Evolutionary conservation across 1,140 invertebrate species (phyloP).

Genomic region (Papilio polytes): DNA sequence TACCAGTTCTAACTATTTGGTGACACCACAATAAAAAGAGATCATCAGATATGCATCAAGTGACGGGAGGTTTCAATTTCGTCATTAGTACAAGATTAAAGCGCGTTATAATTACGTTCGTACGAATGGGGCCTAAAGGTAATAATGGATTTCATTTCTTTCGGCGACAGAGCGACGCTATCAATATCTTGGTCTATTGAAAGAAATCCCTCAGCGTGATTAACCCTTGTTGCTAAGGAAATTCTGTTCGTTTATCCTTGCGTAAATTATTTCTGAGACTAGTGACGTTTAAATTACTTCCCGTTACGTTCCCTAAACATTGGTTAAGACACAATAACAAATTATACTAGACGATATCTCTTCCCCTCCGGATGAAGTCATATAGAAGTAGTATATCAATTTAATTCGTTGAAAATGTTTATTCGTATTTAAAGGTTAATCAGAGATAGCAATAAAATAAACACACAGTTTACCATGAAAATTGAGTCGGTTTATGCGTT

Average conservation of each 20-base stretch:
- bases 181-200: not conserved
- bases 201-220: not conserved
- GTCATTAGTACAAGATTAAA: too few species aligned
- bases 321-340: not conserved
- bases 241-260: not conserved
- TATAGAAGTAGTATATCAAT: not conserved
- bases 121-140: too few species aligned
- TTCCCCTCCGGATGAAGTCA: conserved; percentile 7
- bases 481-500: not conserved
- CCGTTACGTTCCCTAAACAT: not conserved
- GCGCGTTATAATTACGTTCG: too few species aligned
- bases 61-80: too few species aligned
- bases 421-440: conserved; percentile 8
- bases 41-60: too few species aligned
- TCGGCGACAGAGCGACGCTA: not conserved
- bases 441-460: not conserved
- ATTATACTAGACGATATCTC: not conserved
- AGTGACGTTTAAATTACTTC: not conserved
- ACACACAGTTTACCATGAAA: not conserved
- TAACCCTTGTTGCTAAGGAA: not conserved
- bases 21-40: too few species aligned
- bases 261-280: not conserved
- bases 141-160: not conserved
- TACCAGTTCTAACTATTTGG: too few species aligned
- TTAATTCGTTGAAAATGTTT: not conserved